Conservation (phyloP, 2,113 vertebrate species). For the Malaclemys terrapin region DNA sequence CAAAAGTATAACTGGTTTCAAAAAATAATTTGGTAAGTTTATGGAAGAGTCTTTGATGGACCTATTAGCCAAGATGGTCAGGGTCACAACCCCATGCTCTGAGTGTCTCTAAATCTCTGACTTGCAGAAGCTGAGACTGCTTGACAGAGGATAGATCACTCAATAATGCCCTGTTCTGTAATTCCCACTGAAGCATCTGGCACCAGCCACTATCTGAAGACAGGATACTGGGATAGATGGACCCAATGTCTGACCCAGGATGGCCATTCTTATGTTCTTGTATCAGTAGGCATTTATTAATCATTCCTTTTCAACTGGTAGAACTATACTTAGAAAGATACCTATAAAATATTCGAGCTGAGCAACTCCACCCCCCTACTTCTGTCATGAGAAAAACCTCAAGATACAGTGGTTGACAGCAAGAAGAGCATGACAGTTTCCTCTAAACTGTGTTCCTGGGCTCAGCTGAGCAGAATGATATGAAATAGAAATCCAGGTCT, state of each 20-base stretch:
- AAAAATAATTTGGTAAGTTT: background rate
- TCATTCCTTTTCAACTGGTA: background rate
- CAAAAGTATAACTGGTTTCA: background rate
- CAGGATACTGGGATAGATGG: background rate
- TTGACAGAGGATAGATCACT: background rate
- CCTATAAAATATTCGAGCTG: background rate
- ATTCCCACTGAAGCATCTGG: background rate
- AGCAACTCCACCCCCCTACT: background rate
- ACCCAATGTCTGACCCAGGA: background rate
- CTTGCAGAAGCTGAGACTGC: background rate
- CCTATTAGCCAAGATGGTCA: background rate
- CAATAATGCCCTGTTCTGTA: background rate
- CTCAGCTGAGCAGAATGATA: background rate
- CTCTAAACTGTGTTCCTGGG: background rate
- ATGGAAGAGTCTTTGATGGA: background rate
- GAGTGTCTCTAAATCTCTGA: background rate
- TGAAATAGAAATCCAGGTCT: background rate
- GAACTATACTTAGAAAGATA: background rate
- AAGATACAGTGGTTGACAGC: background rate
- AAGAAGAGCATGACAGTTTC: background rate
- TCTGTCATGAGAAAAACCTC: background rate
- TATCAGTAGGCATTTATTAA: accelerated
- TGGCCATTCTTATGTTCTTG: background rate
- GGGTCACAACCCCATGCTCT: background rate
- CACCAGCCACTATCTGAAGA: background rate